phyloP scores from a whole-genome alignment of 1,140 invertebrate species.

The Eulimnadia texana region DNA sequence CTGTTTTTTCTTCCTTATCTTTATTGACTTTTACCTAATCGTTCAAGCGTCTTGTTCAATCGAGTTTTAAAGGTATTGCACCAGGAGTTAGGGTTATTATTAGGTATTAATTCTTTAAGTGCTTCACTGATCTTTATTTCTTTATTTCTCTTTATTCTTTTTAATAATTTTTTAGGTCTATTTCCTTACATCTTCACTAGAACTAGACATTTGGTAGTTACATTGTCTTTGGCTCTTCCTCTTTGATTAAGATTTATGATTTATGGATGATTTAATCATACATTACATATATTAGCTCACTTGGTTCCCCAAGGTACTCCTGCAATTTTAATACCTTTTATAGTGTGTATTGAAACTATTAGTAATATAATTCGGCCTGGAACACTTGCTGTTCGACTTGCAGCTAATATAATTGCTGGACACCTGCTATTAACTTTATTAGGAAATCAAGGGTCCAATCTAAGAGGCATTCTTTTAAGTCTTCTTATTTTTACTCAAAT shows the following conservation, averaged over 20 bases:
- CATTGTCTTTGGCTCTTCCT: constrained; percentile 36
- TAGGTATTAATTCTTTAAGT: constrained; percentile 13
- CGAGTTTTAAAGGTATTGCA: neutral
- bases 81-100: constrained; percentile 19
- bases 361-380: constrained; percentile 40
- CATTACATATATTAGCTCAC: constrained; percentile 40
- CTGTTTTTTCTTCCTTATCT: constrained; percentile 17
- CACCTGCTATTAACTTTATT: constrained; percentile 41
- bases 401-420: constrained; percentile 51
- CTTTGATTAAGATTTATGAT: constrained; percentile 45
- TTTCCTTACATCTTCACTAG: constrained; percentile 49
- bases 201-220: constrained; percentile 40
- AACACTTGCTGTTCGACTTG: constrained; percentile 45
- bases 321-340: constrained; percentile 33
- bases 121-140: constrained; percentile 27
- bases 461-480: constrained; percentile 23
- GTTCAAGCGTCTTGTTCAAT: neutral
- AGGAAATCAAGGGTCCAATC: constrained; percentile 30
- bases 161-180: constrained; percentile 47
- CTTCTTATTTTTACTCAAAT: constrained; percentile 33
- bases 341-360: constrained; percentile 30
- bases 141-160: constrained; percentile 33
- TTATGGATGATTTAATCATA: constrained; percentile 27
- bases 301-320: constrained; percentile 43
- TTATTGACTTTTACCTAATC: constrained; percentile 16